A percentile compares a stretch with the other conserved stretches of the same genome.
Conservation (phyloP, 1,140 invertebrate species). For the Listronotus bonariensis region DNA sequence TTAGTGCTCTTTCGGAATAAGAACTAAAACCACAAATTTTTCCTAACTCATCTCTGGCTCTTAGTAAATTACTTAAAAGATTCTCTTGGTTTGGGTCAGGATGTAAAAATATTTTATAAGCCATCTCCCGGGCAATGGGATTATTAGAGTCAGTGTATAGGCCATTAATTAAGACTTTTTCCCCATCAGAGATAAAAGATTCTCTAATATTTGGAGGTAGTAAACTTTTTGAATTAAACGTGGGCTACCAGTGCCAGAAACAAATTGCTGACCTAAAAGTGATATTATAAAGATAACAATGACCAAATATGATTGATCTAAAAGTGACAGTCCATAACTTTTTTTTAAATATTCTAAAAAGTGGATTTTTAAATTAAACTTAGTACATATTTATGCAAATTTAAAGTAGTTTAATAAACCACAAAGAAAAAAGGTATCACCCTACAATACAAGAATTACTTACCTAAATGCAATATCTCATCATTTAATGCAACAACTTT, state of each 20-base stretch:
- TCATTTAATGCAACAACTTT: slow-evolving; percentile 68
- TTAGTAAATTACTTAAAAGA: slow-evolving; percentile 73
- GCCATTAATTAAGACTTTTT: slow-evolving; percentile 75
- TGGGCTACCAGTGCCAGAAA: slow-evolving; percentile 73
- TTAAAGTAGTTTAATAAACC: no score
- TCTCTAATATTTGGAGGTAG: slow-evolving; percentile 70
- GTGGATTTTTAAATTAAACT: no score
- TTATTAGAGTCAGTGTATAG: slow-evolving; percentile 82
- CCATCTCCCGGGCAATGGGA: slow-evolving; percentile 80
- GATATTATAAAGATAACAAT: no score
- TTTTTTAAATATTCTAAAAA: no score
- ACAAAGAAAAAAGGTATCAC: no score
- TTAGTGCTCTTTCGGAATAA: slow-evolving; percentile 86
- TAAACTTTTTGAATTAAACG: slow-evolving; percentile 64
- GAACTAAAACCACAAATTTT: slow-evolving; percentile 84
- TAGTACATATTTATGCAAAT: no score
- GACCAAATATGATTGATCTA: no score
- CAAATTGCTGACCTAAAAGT: slow-evolving; percentile 81
- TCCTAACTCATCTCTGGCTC: slow-evolving; percentile 77
- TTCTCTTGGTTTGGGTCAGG: slow-evolving; percentile 79
- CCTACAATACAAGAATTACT: slow-evolving; percentile 72
- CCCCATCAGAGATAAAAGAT: slow-evolving; percentile 61
- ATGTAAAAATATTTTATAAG: slow-evolving; percentile 84
- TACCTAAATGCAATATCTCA: slow-evolving; percentile 63
- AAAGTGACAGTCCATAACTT: no score